Conservation (phyloP, 2,888 invertebrate genomes). For the Plagodis pulveraria region DNA sequence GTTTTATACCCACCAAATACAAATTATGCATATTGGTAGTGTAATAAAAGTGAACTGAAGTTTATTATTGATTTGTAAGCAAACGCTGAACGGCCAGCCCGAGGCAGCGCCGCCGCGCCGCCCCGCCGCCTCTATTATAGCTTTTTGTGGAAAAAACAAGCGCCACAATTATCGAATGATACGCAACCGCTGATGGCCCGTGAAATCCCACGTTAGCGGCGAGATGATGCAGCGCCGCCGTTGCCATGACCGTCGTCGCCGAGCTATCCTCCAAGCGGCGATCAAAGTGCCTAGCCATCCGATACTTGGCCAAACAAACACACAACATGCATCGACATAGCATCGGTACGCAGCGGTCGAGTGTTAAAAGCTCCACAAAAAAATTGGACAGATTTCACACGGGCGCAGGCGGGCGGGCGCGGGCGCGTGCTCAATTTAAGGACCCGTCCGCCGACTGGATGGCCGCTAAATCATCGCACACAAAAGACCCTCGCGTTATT, state of each 20-base stretch:
- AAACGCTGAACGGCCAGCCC: slow-evolving; percentile 15
- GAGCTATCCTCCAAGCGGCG: not conserved
- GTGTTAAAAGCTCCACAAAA: slow-evolving; percentile 15
- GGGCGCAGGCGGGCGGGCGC: slow-evolving; percentile 13
- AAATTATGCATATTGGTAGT: slow-evolving; percentile 40
- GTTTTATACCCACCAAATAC: slow-evolving; percentile 37
- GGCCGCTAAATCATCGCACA: slow-evolving; percentile 51
- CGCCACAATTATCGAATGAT: slow-evolving; percentile 43
- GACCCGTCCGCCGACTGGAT: slow-evolving; percentile 28
- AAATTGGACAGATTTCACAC: slow-evolving; percentile 16
- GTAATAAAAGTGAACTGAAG: slow-evolving; percentile 37
- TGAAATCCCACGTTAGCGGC: slow-evolving; percentile 30
- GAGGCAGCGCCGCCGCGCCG: slow-evolving; percentile 4
- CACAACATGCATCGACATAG: slow-evolving; percentile 1
- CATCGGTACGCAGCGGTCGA: not conserved
- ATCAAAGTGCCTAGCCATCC: too few species aligned
- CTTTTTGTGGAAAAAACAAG: slow-evolving; percentile 36
- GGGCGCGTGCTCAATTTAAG: slow-evolving; percentile 43
- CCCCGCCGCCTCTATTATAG: slow-evolving; percentile 27
- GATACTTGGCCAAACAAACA: not conserved
- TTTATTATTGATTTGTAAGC: slow-evolving; percentile 41
- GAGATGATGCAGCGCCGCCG: slow-evolving; percentile 14
- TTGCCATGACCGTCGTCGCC: slow-evolving; percentile 7
- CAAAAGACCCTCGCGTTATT: slow-evolving; percentile 49
- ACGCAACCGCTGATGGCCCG: slow-evolving; percentile 34